Base-by-base conservation (phyloP, 2,888 invertebrate genomes). In the Penaeus monodon region DNA sequence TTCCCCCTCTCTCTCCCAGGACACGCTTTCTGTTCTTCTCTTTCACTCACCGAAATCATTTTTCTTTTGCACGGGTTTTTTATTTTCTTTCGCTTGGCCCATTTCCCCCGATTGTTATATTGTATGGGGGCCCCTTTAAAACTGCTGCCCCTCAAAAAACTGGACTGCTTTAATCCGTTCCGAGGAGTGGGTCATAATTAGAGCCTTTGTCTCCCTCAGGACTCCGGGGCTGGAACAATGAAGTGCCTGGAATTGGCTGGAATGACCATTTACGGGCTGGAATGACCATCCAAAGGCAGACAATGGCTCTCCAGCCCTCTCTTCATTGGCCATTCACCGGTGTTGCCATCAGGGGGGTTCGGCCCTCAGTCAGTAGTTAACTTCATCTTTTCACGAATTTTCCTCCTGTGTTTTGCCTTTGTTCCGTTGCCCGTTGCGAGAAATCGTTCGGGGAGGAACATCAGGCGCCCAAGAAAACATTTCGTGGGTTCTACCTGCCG, bases 181-280 rank as follows among this genome's bases (percentile, higher is more conserved):
- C 81, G 80, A 85, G 85, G 85, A 85, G 85, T 85, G 81, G 81
- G 81, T 81, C 81, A 85, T 85, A 85, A 85, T 85, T 85, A 85
- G 85, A 85, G 81, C 81, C 85, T 85, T 85, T 85, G 85, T 85
- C 49, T 74, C 81, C 85, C 81, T 66, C 85, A 44, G 85, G 85
- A 85, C 81, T 81, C 81, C 81, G 49, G 66, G 66, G 77, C 85
- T 81, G 85, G 85, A 85, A 85, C 85, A 85, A 85, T 85, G 81
- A 81, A 74, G 85, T 85, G 85, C 85, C 85, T 85, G 85, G 85
- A 85, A 85, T 85, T 85, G 85, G 81, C 85, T 85, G 85, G 85
- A 85, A 85, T 85, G 85, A 85, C 85, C 85, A 85, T 85, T 85
- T 85, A 85, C 85, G 63, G 85, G 85, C 81, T 66, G 85, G 85